phyloP scores from a whole-genome alignment of 2,888 invertebrate species.

The Protophormia terraenovae region DNA sequence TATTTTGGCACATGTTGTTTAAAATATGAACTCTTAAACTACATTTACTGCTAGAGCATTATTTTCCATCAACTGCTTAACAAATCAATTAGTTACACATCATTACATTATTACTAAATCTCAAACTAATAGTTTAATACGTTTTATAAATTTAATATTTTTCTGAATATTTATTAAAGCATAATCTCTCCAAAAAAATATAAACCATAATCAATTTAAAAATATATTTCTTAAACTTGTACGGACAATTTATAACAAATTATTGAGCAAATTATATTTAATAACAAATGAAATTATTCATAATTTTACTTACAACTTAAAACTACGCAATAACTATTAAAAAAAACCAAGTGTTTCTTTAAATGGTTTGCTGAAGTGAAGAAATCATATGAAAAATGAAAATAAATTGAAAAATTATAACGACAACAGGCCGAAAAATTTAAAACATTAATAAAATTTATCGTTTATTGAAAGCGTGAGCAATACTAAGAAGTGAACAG shows the following conservation, averaged over 20 bases:
- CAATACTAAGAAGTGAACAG: neutral
- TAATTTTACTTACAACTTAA: slow-evolving; percentile 50
- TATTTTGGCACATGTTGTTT: neutral
- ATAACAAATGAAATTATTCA: slow-evolving; percentile 61
- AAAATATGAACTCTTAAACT: neutral
- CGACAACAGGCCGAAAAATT: slow-evolving; percentile 50
- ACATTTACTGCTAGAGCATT: neutral
- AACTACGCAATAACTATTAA: slow-evolving; percentile 41
- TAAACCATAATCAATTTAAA: slow-evolving; percentile 23
- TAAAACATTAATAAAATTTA: slow-evolving; percentile 43
- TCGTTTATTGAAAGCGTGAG: neutral
- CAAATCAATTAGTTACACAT: slow-evolving; percentile 46
- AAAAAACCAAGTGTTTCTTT: slow-evolving; percentile 17
- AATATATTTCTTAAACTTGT: slow-evolving; percentile 24
- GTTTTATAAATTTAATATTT: too few species aligned
- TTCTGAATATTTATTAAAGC: neutral
- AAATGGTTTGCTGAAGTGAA: slow-evolving; percentile 22
- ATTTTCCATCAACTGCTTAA: neutral
- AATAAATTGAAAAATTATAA: slow-evolving; percentile 63
- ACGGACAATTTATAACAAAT: slow-evolving; percentile 61
- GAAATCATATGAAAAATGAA: slow-evolving; percentile 42
- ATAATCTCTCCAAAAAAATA: neutral
- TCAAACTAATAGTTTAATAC: neutral
- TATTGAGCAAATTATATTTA: slow-evolving; percentile 65
- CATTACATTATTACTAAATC: slow-evolving; percentile 35